Percentiles rank a stretch among this genome's conserved stretches.
Conservation (phyloP, 2,113 vertebrate genomes). For the mouse (Mus musculus) region GRCm39 chr12:107820501-107821000, state of each 20-base stretch:
- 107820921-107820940: neutral
- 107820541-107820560: neutral
- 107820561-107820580: neutral
- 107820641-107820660: neutral
- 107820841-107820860: neutral
- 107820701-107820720: neutral
- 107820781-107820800: fast-evolving
- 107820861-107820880: neutral
- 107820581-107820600: neutral
- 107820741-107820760: neutral
- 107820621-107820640: fast-evolving
- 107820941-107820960: neutral
- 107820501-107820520: neutral
- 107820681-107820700: neutral
- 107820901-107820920: neutral
- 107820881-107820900: neutral
- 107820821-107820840: neutral
- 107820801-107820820: neutral
- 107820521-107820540: too few species aligned
- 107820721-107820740: fast-evolving
- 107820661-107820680: neutral
- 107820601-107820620: neutral
- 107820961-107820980: too few species aligned
- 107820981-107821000: fast-evolving
- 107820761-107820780: fast-evolving